These are phyloP conservation scores for Hylyphantes graminicola DNA, from an alignment of 1,140 invertebrate species.

Conservation along the genomic window DNA sequence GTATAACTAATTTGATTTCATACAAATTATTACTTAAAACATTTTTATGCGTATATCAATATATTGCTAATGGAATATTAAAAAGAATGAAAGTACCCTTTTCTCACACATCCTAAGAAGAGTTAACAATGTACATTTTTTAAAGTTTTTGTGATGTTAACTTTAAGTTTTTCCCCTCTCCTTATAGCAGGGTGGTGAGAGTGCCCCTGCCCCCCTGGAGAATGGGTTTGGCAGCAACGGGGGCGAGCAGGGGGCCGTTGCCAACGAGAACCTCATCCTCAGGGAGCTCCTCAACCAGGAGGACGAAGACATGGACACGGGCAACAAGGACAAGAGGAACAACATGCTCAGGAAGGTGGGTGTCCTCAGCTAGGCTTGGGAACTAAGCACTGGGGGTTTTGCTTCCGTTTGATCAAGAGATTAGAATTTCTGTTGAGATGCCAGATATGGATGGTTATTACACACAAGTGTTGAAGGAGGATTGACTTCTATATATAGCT, in stretches of 20 bases:
- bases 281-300: conserved; percentile 62
- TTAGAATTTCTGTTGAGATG: too few relatives aligned
- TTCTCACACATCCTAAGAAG: too few relatives aligned
- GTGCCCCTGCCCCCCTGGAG: neutral
- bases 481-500: too few relatives aligned
- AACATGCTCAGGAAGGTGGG: conserved; percentile 59
- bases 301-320: conserved; percentile 52
- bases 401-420: neutral
- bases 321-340: conserved; percentile 41
- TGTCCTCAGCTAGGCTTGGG: neutral
- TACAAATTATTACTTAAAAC: too few relatives aligned
- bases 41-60: too few relatives aligned
- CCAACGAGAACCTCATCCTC: conserved; percentile 60
- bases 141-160: neutral
- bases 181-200: neutral
- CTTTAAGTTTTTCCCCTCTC: too few relatives aligned
- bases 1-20: too few relatives aligned
- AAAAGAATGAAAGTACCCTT: too few relatives aligned
- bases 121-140: neutral
- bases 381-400: neutral
- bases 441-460: too few relatives aligned
- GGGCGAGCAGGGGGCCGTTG: conserved; percentile 6
- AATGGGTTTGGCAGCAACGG: conserved; percentile 31
- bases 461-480: too few relatives aligned
- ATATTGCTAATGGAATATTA: too few relatives aligned